Evolutionary conservation across 2,113 vertebrate genomes (phyloP).

Genomic region (Balaeniceps rex): DNA sequence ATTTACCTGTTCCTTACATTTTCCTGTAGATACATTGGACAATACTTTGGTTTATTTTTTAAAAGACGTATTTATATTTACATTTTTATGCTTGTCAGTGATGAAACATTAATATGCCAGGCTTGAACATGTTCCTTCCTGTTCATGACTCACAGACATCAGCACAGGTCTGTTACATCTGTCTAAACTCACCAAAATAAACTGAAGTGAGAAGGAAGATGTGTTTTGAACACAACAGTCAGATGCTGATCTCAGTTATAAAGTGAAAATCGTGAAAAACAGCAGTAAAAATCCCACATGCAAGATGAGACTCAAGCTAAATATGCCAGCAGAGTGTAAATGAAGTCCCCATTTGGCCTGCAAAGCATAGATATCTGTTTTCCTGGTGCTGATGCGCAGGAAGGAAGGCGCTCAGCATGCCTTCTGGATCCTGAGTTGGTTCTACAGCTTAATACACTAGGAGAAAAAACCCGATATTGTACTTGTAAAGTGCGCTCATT

Average conservation of each 20-base stretch:
- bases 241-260: neutral
- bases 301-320: neutral
- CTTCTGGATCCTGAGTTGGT: neutral
- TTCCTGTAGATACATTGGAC: neutral
- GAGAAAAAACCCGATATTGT: neutral
- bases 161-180: neutral
- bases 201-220: neutral
- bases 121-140: neutral
- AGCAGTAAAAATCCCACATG: neutral
- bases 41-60: neutral
- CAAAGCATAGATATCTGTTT: neutral
- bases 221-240: slow-evolving; percentile 2
- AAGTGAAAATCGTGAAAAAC: neutral
- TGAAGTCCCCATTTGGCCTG: neutral
- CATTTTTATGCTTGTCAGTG: neutral
- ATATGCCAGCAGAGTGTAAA: neutral
- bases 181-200: slow-evolving; percentile 21
- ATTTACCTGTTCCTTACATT: neutral
- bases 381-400: neutral
- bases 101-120: neutral
- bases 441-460: neutral
- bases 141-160: neutral
- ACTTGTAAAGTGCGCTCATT: slow-evolving; percentile 20
- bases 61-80: neutral
- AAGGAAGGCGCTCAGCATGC: neutral